Evolutionary conservation across 2,113 vertebrate species (phyloP).

Genomic region (Syngnathus typhle): DNA sequence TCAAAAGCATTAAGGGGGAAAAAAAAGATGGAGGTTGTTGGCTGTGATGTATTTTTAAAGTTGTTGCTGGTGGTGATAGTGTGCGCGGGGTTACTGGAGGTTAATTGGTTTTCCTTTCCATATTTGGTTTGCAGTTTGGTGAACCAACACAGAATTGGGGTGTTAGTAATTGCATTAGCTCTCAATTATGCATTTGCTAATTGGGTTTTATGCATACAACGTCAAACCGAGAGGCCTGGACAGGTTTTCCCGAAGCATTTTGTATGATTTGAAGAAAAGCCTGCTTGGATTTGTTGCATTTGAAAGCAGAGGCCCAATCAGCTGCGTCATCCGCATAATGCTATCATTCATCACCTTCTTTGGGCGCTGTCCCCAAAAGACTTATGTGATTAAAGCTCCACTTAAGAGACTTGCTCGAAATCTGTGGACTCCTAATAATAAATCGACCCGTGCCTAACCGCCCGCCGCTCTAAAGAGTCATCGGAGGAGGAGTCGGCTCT

Average conservation of each 20-base stretch:
- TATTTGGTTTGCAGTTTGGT: too few relatives aligned
- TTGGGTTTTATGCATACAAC: not conserved
- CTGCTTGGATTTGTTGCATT: not conserved
- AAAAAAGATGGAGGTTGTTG: too few relatives aligned
- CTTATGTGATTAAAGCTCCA: conserved; percentile 6
- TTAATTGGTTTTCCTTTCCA: not conserved
- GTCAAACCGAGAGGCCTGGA: not conserved
- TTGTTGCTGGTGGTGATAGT: too few relatives aligned
- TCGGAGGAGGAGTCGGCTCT: not conserved
- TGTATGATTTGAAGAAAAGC: not conserved
- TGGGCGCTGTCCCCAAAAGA: conserved; percentile 7
- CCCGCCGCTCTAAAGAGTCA: conserved; percentile 3
- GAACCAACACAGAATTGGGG: not conserved
- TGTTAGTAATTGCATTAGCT: not conserved
- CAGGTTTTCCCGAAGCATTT: not conserved
- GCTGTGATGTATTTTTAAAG: too few relatives aligned
- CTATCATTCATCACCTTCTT: conserved; percentile 7
- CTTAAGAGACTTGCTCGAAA: not conserved
- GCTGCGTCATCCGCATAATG: not conserved
- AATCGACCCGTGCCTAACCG: conserved; percentile 1
- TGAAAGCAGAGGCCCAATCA: conserved; percentile 4
- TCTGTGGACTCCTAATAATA: conserved; percentile 5
- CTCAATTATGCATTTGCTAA: not conserved
- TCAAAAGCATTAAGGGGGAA: not conserved
- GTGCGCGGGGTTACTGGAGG: not conserved